These are phyloP conservation scores for Calcarius lapponicus DNA, from an alignment of 2,797 vertebrate genomes.

Conservation along the genomic window DNA sequence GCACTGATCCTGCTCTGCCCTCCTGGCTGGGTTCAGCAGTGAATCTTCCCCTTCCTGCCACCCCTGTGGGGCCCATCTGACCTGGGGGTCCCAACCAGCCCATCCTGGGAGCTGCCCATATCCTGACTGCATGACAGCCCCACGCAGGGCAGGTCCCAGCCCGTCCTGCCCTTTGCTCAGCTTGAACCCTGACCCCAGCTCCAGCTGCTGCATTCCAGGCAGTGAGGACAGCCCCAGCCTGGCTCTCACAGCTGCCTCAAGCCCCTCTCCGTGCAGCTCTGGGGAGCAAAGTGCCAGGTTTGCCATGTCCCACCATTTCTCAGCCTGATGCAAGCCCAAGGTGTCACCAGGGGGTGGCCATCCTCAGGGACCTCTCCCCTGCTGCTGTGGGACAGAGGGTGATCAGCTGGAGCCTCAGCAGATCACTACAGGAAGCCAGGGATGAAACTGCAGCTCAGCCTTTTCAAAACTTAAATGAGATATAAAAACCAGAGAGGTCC, in stretches of 20 bases:
- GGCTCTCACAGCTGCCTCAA: not conserved
- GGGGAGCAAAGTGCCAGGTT: not conserved
- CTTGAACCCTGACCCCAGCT: not conserved
- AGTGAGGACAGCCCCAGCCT: not conserved
- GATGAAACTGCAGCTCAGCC: not conserved
- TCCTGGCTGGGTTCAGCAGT: not conserved
- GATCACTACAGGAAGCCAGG: not conserved
- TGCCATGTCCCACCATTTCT: not conserved
- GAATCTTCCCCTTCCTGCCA: not conserved
- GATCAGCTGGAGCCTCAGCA: not conserved
- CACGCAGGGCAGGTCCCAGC: not conserved
- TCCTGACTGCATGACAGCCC: fast-evolving
- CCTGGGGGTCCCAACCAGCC: not conserved
- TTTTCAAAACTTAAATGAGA: not conserved
- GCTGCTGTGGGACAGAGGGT: fast-evolving
- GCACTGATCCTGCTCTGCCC: not conserved
- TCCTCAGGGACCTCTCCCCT: not conserved
- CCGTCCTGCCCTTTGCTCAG: not conserved
- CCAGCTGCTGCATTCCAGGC: not conserved
- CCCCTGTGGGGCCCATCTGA: not conserved
- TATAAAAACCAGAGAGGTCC: not conserved
- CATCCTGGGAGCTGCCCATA: fast-evolving
- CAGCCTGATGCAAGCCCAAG: not conserved
- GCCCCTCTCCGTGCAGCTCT: not conserved
- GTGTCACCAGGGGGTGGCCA: fast-evolving